Conservation (phyloP, 92 coral and sea anemone species). For the Epizoanthus stellaris region DNA sequence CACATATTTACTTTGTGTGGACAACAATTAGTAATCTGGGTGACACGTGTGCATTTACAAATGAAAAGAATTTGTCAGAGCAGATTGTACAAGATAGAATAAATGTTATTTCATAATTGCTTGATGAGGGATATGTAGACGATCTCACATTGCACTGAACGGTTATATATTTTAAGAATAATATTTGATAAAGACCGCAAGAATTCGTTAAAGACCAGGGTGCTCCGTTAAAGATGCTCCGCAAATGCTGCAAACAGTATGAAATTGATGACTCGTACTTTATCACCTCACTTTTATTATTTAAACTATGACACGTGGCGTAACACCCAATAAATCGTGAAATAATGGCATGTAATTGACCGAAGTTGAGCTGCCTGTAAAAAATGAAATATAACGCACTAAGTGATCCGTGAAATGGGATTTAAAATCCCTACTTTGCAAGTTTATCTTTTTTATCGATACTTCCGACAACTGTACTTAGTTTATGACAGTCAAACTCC, state of each 20-base stretch:
- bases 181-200: background rate
- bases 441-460: background rate
- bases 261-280: background rate
- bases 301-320: constrained; percentile 36
- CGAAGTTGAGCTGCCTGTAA: constrained; percentile 1
- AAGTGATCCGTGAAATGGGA: constrained; percentile 38
- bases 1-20: constrained; percentile 8
- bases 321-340: constrained; percentile 6
- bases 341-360: constrained; percentile 1
- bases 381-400: background rate
- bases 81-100: constrained; percentile 1
- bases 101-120: background rate
- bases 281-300: constrained; percentile 1
- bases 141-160: no score
- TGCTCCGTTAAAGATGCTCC: background rate
- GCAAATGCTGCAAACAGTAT: background rate
- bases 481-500: background rate
- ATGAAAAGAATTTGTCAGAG: constrained; percentile 49
- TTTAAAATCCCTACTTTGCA: constrained; percentile 13
- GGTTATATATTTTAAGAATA: no score
- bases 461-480: background rate
- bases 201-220: constrained; percentile 2
- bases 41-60: constrained; percentile 78
- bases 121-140: constrained; percentile 6
- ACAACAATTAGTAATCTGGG: constrained; percentile 19